Conservation (phyloP, 2,113 vertebrate genomes). For the Myotis yumanensis region DNA sequence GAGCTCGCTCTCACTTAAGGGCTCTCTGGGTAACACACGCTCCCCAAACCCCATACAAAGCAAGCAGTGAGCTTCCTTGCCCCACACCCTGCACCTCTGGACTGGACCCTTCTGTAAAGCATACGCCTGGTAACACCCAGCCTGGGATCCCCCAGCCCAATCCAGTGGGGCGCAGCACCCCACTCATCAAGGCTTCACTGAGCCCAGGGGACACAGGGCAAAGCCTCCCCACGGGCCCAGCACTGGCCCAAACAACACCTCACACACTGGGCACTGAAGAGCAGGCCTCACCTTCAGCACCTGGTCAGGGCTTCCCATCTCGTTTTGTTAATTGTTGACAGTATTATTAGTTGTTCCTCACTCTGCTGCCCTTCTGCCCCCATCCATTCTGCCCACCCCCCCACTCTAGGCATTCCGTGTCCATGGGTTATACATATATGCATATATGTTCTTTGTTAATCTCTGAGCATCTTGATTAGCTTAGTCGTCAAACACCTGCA, state of each 20-base stretch:
- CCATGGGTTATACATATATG: background rate
- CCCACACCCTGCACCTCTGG: too few relatives aligned
- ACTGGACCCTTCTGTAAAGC: background rate
- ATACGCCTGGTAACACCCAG: background rate
- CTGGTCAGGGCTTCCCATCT: fast-evolving
- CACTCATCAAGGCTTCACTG: background rate
- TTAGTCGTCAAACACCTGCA: background rate
- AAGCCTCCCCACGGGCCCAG: fast-evolving
- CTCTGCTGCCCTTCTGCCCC: background rate
- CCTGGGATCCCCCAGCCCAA: background rate
- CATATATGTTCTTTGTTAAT: background rate
- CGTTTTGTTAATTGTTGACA: background rate
- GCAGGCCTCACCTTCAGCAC: background rate
- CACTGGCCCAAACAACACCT: background rate
- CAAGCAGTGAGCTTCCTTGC: background rate
- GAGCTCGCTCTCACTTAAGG: background rate
- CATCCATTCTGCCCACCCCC: background rate
- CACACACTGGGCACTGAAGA: background rate
- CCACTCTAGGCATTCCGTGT: background rate
- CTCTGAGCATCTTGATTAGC: background rate
- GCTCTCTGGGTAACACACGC: fast-evolving
- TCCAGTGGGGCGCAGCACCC: background rate
- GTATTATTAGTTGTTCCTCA: background rate
- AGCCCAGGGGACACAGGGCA: too few relatives aligned
- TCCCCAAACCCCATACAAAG: background rate